These are phyloP conservation scores for Campylomormyrus numenius DNA, from an alignment of 2,113 vertebrate species.

Conservation along the genomic window DNA sequence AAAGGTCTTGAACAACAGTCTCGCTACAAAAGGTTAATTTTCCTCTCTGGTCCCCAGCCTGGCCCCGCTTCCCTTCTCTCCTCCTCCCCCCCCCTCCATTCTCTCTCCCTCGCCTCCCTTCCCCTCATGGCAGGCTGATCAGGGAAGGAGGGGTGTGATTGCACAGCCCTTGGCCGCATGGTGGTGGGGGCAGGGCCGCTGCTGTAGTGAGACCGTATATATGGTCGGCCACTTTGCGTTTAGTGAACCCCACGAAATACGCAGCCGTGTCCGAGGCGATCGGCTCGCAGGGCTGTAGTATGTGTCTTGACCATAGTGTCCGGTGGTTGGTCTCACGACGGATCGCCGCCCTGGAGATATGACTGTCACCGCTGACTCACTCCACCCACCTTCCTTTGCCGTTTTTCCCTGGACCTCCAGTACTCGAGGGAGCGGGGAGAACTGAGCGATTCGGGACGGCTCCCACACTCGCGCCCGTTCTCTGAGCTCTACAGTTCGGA, in stretches of 20 bases:
- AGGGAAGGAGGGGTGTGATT: not conserved
- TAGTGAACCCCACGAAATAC: not conserved
- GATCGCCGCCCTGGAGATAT: not conserved
- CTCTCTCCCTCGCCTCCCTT: not conserved
- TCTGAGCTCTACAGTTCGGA: not conserved
- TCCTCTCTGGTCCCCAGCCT: slow-evolving; percentile 5
- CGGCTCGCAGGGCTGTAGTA: not conserved
- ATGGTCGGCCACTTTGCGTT: not conserved
- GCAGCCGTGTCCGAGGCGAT: not conserved
- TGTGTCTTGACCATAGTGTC: not conserved
- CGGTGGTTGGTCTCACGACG: not conserved
- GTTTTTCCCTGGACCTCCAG: not conserved
- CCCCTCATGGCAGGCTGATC: not conserved
- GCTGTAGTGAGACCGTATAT: not conserved
- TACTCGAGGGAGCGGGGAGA: not conserved
- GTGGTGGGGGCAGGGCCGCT: not conserved
- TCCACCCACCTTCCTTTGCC: not conserved
- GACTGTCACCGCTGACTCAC: not conserved
- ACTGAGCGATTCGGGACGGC: not conserved
- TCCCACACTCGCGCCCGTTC: not conserved
- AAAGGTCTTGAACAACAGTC: not conserved
- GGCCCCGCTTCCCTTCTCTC: not conserved
- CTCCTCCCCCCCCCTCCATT: not conserved
- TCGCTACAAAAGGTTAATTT: not conserved
- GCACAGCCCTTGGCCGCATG: not conserved